A percentile compares a stretch with the other conserved stretches of the same genome.
phyloP scores from a whole-genome alignment of 2,113 vertebrate species.

The Kryptolebias marmoratus region DNA sequence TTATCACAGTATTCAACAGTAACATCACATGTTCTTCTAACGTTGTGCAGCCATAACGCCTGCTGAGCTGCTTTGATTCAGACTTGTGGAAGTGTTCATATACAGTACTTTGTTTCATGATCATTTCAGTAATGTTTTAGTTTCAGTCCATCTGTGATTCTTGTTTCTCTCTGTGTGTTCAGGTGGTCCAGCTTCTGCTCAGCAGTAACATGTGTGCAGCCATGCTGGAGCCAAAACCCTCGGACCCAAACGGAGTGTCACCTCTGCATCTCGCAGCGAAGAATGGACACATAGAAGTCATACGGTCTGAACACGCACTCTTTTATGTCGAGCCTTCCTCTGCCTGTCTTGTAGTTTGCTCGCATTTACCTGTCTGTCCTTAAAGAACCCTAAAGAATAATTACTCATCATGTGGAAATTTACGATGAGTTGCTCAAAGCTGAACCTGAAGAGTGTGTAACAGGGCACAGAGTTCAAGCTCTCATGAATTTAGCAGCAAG shows the following conservation, averaged over 20 bases:
- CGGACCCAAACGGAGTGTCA: constrained; percentile 94
- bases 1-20: too few relatives aligned
- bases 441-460: too few relatives aligned
- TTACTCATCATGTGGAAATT: neutral
- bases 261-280: constrained; percentile 96
- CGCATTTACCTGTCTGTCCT: constrained; percentile 2
- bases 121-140: too few relatives aligned
- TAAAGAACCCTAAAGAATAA: neutral
- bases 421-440: too few relatives aligned
- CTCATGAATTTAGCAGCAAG: too few relatives aligned
- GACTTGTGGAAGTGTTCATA: too few relatives aligned
- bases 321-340: neutral
- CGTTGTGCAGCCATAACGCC: too few relatives aligned
- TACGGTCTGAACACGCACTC: constrained; percentile 81
- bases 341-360: neutral
- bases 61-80: too few relatives aligned
- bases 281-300: constrained; percentile 98
- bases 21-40: too few relatives aligned
- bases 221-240: constrained; percentile 93
- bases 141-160: neutral
- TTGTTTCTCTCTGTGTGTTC: constrained; percentile 30
- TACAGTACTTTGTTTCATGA: too few relatives aligned
- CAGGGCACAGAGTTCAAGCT: too few relatives aligned
- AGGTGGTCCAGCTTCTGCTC: constrained; percentile 96
- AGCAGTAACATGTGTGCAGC: constrained; percentile 97